Conservation (phyloP, 2,888 invertebrate species). For the Drosophila silvestris region DNA sequence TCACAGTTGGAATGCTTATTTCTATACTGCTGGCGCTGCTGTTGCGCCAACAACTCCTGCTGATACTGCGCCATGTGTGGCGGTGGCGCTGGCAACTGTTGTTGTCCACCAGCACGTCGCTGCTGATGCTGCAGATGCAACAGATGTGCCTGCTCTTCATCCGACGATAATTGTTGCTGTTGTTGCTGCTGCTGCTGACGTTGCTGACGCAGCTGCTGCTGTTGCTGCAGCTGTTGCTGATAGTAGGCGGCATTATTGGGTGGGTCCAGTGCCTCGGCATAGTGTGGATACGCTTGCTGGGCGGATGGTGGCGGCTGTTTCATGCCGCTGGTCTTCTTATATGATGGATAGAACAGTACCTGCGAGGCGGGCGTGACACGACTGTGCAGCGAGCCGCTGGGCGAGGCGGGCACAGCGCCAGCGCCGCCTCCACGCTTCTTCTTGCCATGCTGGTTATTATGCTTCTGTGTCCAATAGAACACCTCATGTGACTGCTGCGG, state of each 20-base stretch:
- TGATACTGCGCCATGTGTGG: constrained; percentile 78
- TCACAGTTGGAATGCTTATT: constrained; percentile 85
- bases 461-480: constrained; percentile 85
- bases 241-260: constrained; percentile 71
- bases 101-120: constrained; percentile 71
- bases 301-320: constrained; percentile 53
- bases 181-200: constrained; percentile 71
- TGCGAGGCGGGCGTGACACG: constrained; percentile 82
- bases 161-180: constrained; percentile 82
- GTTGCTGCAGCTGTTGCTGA: constrained; percentile 68
- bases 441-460: constrained; percentile 80
- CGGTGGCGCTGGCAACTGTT: constrained; percentile 71
- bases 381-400: constrained; percentile 83
- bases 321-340: constrained; percentile 80
- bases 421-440: constrained; percentile 75
- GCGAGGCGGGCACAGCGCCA: constrained; percentile 76
- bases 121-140: constrained; percentile 79
- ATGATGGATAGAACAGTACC: constrained; percentile 83
- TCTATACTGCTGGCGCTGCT: constrained; percentile 78
- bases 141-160: constrained; percentile 83
- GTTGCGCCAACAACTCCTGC: constrained; percentile 66
- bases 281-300: constrained; percentile 77
- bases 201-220: constrained; percentile 64
- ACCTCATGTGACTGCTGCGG: constrained; percentile 82
- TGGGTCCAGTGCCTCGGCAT: constrained; percentile 82